A percentile compares a stretch with the other conserved stretches of the same genome.
Conservation (phyloP, 2,888 invertebrate genomes). For the Lochmaea capreae region DNA sequence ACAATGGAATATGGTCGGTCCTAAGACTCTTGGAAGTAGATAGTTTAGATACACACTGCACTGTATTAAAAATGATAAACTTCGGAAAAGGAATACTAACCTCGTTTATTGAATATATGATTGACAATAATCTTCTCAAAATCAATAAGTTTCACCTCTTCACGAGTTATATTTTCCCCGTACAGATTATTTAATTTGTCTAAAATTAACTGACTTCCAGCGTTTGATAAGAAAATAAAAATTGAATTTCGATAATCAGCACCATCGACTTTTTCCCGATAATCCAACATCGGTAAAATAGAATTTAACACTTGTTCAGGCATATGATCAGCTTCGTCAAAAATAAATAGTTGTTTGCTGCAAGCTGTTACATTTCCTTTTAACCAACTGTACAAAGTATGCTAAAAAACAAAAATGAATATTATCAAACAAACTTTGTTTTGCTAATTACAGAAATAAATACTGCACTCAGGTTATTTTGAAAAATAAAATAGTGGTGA, state of each 20-base stretch:
- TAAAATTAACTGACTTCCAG: conserved; percentile 82
- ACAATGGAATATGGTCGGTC: no score
- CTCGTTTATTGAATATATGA: conserved; percentile 77
- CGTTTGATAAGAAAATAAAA: conserved; percentile 92
- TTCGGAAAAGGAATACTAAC: conserved; percentile 57
- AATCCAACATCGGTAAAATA: conserved; percentile 90
- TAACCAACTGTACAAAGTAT: conserved; percentile 70
- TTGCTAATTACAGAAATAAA: not conserved
- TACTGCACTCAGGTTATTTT: no score
- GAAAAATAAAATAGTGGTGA: no score
- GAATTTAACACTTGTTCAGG: conserved; percentile 83
- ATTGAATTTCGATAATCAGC: conserved; percentile 81
- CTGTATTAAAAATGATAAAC: not conserved
- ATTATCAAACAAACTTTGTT: not conserved
- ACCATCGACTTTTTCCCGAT: conserved; percentile 76
- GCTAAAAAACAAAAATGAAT: conserved; percentile 61
- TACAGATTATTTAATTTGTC: conserved; percentile 71
- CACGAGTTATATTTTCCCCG: conserved; percentile 70
- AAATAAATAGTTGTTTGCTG: conserved; percentile 86
- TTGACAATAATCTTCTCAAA: conserved; percentile 78
- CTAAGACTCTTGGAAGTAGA: not conserved
- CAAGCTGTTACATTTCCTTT: conserved; percentile 77
- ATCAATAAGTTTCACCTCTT: conserved; percentile 73
- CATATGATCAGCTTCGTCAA: conserved; percentile 98
- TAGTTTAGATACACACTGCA: not conserved